Base-by-base conservation (phyloP, 2,888 invertebrate genomes). In the Rhingia rostrata region DNA sequence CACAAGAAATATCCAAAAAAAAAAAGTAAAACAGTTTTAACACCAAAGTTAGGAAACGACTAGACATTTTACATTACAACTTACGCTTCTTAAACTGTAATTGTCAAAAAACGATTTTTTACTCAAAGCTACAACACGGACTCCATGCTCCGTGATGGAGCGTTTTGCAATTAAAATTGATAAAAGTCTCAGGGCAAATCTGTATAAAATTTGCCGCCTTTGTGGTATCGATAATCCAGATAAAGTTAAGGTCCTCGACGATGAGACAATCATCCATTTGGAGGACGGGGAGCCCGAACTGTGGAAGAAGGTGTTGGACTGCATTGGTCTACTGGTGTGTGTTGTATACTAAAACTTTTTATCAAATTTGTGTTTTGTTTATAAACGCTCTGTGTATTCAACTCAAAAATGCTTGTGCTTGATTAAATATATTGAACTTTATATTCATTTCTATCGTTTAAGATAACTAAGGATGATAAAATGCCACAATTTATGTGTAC, bases 401-500 rank as follows among this genome's bases (percentile, higher is more conserved):
- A 22, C 39, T 47, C 4, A 7, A 45, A 12, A 39, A 7, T n/a
- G 14, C 14, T 49, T 33, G 22, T 49, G 41, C 12, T 6, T 12
- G 3, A 47, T 58, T 43, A 9, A 56, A 10, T 12, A 6, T 61
- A 9, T 72, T 14, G 60, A 47, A 9, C 22, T 22, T 5, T 6
- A 45, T 10, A 22, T 1, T 56, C 2, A 41, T 67, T 53, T 14
- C 4, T 81, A 14, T 78, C 45, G 35, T 58, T 60, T 47, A 32
- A 94, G 94, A 93, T 94, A 0, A 89, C 91, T 6, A 91, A 91
- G 82, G 91, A 93, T 77, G 94, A 94, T 86, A 93, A 92, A 88
- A 94, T 94, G 94, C 94, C 94, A 0, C 94, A 94, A 0, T 91
- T 93, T 9, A 93, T 94, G 69, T 94, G 94, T 86, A 93, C 92